Conservation (phyloP, 2,888 invertebrate genomes). For the Tuberolachnus salignus region DNA sequence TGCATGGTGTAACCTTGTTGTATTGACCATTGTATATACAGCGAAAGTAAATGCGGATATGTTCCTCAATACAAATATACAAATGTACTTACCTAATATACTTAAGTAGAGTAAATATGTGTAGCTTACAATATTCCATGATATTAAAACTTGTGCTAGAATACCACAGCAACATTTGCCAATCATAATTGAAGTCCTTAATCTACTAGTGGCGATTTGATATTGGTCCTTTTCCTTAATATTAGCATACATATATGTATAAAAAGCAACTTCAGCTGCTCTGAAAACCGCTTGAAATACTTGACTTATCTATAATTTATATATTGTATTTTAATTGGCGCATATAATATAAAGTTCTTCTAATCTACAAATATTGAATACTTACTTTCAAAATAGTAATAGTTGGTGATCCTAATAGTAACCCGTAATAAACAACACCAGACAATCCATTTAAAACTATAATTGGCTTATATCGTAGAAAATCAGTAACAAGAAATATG, state of each 20-base stretch:
- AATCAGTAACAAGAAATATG: slow-evolving; percentile 83
- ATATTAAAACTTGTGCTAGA: slow-evolving; percentile 72
- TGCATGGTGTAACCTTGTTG: too few relatives aligned
- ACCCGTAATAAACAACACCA: slow-evolving; percentile 75
- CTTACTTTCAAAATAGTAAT: slow-evolving; percentile 18
- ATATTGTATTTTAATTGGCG: background rate
- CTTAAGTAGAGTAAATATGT: slow-evolving; percentile 50
- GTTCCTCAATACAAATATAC: too few relatives aligned
- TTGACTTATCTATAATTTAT: slow-evolving; percentile 66
- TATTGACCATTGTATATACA: too few relatives aligned
- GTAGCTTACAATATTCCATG: slow-evolving; percentile 20
- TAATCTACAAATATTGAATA: background rate
- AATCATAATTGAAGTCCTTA: slow-evolving; percentile 79
- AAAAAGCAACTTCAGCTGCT: slow-evolving; percentile 90
- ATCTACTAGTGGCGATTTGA: slow-evolving; percentile 82
- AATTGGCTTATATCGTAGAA: slow-evolving; percentile 82
- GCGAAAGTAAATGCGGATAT: too few relatives aligned
- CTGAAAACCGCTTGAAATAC: slow-evolving; percentile 82
- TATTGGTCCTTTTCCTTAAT: slow-evolving; percentile 70
- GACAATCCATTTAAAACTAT: slow-evolving; percentile 79
- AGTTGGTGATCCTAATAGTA: slow-evolving; percentile 75
- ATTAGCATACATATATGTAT: slow-evolving; percentile 91
- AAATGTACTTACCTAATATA: slow-evolving; percentile 53
- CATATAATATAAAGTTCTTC: background rate
- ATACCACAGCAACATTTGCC: slow-evolving; percentile 80